Percentiles rank a stretch among this genome's conserved stretches.
Conservation (phyloP, 2,797 vertebrate species). For the Petrocephalus sullivani region DNA sequence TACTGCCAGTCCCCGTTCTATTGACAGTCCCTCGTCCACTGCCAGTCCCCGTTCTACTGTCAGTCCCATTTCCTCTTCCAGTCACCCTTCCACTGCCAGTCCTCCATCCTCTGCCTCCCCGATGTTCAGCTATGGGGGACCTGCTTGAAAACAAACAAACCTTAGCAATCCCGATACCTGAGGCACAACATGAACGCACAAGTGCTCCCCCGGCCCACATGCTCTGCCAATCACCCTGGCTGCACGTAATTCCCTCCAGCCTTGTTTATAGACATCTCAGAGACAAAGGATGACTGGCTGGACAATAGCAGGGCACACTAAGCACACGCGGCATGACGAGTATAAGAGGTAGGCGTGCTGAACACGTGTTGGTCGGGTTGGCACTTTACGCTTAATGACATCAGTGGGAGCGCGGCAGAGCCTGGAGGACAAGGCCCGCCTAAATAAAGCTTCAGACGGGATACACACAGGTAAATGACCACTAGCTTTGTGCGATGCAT, state of each 20-base stretch:
- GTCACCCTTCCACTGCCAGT: neutral
- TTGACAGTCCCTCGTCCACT: neutral
- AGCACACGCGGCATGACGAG: neutral
- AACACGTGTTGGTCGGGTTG: neutral
- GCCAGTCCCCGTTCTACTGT: neutral
- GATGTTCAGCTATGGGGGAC: neutral
- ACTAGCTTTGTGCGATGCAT: neutral
- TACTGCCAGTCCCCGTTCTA: neutral
- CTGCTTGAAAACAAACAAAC: neutral
- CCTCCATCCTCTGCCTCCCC: neutral
- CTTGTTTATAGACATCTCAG: conserved; percentile 14
- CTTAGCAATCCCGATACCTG: neutral
- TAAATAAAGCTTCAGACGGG: conserved; percentile 17
- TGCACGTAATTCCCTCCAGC: neutral
- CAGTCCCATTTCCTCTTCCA: neutral
- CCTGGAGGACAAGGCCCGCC: conserved; percentile 9
- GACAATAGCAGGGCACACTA: neutral
- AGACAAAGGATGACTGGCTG: neutral
- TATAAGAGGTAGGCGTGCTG: neutral
- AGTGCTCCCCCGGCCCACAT: neutral
- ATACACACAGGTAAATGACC: neutral
- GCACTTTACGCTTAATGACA: conserved; percentile 14
- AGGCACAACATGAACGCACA: neutral
- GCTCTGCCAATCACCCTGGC: neutral
- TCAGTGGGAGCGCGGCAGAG: neutral